These are phyloP conservation scores for Rhinoraja longicauda DNA, from an alignment of 2,797 vertebrate genomes.

Conservation along the genomic window DNA sequence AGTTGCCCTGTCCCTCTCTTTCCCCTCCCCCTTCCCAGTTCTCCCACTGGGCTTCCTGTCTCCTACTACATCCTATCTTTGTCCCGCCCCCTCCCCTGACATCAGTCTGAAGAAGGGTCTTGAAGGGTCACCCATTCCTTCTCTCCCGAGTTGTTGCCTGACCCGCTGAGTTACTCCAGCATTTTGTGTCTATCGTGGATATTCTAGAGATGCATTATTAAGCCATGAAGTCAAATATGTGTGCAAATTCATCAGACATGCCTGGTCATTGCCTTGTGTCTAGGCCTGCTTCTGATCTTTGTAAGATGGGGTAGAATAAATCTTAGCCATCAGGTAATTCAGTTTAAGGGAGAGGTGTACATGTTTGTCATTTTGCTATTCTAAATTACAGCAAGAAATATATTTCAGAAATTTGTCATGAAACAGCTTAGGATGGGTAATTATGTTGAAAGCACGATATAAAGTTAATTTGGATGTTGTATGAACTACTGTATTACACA, in stretches of 20 bases:
- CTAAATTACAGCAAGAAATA: background rate
- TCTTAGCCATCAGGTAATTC: background rate
- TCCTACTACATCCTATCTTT: too few relatives aligned
- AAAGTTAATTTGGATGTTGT: background rate
- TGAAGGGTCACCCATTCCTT: too few relatives aligned
- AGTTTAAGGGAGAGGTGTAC: background rate
- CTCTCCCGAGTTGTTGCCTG: too few relatives aligned
- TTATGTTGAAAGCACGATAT: background rate
- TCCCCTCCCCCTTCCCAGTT: too few relatives aligned
- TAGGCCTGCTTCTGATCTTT: background rate
- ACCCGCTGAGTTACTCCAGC: too few relatives aligned
- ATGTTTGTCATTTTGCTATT: background rate
- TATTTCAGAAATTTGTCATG: background rate
- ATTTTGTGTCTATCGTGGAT: too few relatives aligned
- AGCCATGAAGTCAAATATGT: background rate
- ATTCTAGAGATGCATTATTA: background rate
- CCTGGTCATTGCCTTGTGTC: too few relatives aligned
- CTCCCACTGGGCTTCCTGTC: too few relatives aligned
- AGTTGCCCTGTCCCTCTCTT: too few relatives aligned
- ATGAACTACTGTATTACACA: background rate
- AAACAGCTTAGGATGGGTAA: background rate
- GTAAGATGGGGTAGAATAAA: background rate
- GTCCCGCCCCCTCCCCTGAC: too few relatives aligned
- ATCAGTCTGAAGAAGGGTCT: too few relatives aligned
- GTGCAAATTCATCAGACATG: background rate